Evolutionary conservation across 2,888 invertebrate genomes (phyloP).

Genomic region (Epirrhoe tristata): DNA sequence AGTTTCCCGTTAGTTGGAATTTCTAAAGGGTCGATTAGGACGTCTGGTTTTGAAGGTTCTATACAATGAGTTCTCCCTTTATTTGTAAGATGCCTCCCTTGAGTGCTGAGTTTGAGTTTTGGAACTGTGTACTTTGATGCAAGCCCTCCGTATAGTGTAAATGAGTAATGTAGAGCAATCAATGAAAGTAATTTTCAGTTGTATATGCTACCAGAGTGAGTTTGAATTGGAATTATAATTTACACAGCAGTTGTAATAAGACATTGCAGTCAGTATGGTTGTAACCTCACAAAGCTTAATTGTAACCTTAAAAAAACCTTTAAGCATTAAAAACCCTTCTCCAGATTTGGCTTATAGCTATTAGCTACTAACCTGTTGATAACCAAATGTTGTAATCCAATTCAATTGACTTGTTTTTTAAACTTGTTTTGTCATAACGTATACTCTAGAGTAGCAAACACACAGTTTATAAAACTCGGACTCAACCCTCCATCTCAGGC

Average conservation of each 20-base stretch:
- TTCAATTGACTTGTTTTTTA: too few species aligned
- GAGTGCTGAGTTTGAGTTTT: constrained; percentile 34
- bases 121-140: neutral
- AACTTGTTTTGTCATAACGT: neutral
- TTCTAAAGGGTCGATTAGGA: constrained; percentile 85
- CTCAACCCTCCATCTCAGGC: constrained; percentile 39
- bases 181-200: too few species aligned
- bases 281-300: too few species aligned
- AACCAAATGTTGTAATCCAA: too few species aligned
- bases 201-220: too few species aligned
- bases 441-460: neutral
- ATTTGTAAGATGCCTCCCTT: constrained; percentile 76
- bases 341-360: too few species aligned
- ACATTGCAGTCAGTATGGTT: too few species aligned
- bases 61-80: constrained; percentile 75
- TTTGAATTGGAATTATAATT: too few species aligned
- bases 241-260: too few species aligned
- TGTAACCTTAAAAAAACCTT: too few species aligned
- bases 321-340: too few species aligned
- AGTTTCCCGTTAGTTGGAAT: constrained; percentile 84
- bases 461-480: neutral
- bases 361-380: too few species aligned
- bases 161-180: neutral
- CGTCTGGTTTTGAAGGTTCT: constrained; percentile 84
- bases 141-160: neutral